These are phyloP conservation scores for Ctenodactylus gundi DNA, from an alignment of 2,113 vertebrate genomes.

Conservation along the genomic window DNA sequence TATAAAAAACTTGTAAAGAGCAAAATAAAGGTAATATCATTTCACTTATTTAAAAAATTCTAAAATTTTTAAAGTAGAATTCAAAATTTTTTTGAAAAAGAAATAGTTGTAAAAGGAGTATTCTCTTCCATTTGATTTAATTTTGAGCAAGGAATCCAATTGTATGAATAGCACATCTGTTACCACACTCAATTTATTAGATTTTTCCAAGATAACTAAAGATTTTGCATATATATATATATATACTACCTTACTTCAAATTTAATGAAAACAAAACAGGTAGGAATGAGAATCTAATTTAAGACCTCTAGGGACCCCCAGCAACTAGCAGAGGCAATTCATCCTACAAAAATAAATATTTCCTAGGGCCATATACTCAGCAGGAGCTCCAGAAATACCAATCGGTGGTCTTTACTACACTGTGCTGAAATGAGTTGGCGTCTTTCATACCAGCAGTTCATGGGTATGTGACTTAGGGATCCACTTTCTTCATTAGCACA, in stretches of 20 bases:
- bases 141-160: constrained; percentile 54
- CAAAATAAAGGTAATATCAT: constrained; percentile 64
- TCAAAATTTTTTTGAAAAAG: constrained; percentile 17
- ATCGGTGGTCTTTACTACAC: neutral
- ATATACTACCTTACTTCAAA: neutral
- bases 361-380: neutral
- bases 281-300: constrained; percentile 32
- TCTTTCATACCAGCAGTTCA: neutral
- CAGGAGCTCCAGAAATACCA: neutral
- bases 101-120: neutral
- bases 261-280: constrained; percentile 17
- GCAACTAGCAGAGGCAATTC: neutral
- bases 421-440: neutral
- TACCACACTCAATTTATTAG: neutral
- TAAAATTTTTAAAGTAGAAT: constrained; percentile 55
- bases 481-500: neutral
- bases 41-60: constrained; percentile 11
- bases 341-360: neutral
- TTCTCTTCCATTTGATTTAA: neutral
- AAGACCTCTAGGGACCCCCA: neutral
- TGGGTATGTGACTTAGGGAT: neutral
- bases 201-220: neutral
- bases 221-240: neutral
- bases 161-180: constrained; percentile 40
- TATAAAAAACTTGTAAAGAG: constrained; percentile 59